Evolutionary conservation across 2,888 invertebrate species (phyloP).

Genomic region (Eupsilia transversa): DNA sequence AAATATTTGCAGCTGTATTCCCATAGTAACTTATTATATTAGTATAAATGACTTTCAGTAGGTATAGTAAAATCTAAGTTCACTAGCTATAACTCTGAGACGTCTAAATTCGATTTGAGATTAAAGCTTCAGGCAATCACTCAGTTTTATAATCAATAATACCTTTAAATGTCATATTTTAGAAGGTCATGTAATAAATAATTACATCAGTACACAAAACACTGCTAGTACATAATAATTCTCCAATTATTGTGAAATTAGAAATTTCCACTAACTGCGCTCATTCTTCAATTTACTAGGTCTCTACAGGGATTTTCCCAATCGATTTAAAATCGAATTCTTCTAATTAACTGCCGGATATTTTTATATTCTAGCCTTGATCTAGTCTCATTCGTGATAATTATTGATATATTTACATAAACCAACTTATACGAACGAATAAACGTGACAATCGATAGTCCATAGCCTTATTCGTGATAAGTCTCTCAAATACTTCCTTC

Average conservation of each 20-base stretch:
- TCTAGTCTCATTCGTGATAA: slow-evolving; percentile 37
- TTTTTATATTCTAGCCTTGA: slow-evolving; percentile 38
- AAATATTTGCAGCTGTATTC: not conserved
- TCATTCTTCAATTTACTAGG: not conserved
- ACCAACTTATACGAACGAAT: slow-evolving; percentile 7
- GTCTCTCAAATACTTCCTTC: slow-evolving; percentile 44
- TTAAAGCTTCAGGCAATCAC: not conserved
- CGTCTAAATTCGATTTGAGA: not conserved
- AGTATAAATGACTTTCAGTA: not conserved
- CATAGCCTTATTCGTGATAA: not conserved
- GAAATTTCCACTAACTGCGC: not conserved
- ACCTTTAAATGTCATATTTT: not conserved
- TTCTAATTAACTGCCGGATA: slow-evolving; percentile 10
- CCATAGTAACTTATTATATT: not conserved
- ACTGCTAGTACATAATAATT: not conserved
- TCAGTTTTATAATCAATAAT: not conserved
- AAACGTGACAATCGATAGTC: slow-evolving; percentile 51
- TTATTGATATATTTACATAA: slow-evolving; percentile 51
- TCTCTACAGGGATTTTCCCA: not conserved
- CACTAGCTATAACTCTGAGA: too few relatives aligned
- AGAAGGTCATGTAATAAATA: not conserved
- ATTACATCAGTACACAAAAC: not conserved
- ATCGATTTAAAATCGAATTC: slow-evolving; percentile 4
- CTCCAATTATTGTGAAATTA: not conserved
- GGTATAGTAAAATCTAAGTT: not conserved